phyloP scores from a whole-genome alignment of 2,888 invertebrate genomes.

The Rhyacophila evoluta region DNA sequence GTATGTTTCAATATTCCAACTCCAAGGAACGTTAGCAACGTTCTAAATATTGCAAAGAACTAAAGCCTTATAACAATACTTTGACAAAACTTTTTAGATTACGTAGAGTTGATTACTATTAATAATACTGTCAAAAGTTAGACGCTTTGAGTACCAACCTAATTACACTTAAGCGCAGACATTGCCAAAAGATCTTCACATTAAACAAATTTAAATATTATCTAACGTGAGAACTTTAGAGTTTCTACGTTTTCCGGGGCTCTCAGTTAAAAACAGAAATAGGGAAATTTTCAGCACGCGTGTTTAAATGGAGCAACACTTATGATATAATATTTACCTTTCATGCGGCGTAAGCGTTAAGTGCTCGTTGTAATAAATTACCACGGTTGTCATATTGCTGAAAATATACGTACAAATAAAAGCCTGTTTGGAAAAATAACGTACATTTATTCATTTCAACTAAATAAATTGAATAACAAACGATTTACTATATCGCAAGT shows the following conservation, averaged over 20 bases:
- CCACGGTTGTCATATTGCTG: no score
- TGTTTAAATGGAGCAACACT: background rate
- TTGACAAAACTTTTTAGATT: background rate
- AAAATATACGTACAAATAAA: no score
- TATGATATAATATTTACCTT: background rate
- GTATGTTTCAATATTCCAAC: no score
- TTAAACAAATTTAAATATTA: conserved; percentile 7
- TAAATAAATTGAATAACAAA: no score
- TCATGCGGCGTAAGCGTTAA: no score
- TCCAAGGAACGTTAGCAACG: no score
- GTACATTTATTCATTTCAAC: no score
- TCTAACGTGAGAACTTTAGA: background rate
- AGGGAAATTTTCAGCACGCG: background rate
- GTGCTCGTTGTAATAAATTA: no score
- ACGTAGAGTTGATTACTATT: background rate
- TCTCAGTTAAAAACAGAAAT: background rate
- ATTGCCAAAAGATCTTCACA: background rate
- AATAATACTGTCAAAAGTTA: background rate
- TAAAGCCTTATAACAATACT: background rate
- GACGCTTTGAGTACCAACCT: background rate
- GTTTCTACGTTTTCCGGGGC: background rate
- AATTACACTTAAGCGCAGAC: background rate
- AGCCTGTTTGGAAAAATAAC: no score
- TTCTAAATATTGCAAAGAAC: no score
- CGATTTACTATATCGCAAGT: no score